phyloP scores from a whole-genome alignment of 2,888 invertebrate species.

The Sesia apiformis region DNA sequence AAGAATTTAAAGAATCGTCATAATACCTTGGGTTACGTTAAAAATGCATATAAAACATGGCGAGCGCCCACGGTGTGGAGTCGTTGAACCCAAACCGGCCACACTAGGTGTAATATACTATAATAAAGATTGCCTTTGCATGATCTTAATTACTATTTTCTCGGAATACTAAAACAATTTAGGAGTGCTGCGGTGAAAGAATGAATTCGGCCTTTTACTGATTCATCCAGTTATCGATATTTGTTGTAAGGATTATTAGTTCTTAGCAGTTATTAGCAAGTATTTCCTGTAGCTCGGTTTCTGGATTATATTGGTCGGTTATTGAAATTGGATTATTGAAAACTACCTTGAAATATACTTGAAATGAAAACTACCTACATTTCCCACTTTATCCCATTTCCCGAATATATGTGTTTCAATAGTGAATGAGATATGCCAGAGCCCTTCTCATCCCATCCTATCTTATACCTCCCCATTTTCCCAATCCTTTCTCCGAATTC shows the following conservation, averaged over 20 bases:
- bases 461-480: no score
- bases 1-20: constrained; percentile 13
- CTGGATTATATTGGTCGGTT: no score
- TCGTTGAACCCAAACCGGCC: constrained; percentile 22
- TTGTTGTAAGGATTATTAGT: background rate
- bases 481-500: no score
- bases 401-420: no score
- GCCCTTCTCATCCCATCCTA: no score
- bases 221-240: constrained; percentile 11
- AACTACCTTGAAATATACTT: no score
- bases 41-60: constrained; percentile 25
- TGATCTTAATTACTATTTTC: constrained; percentile 52
- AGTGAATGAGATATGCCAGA: no score
- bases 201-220: constrained; percentile 17
- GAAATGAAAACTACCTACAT: no score
- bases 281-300: no score
- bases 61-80: constrained; percentile 12
- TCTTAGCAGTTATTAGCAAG: no score
- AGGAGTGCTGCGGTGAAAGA: constrained; percentile 13
- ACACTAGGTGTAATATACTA: constrained; percentile 26
- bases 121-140: constrained; percentile 38
- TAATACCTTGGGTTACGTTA: constrained; percentile 15
- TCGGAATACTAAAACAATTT: constrained; percentile 28
- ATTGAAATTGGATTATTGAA: no score
- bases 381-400: no score